These are phyloP conservation scores for Eupleurogrammus muticus DNA, from an alignment of 2,797 vertebrate species.

Conservation along the genomic window DNA sequence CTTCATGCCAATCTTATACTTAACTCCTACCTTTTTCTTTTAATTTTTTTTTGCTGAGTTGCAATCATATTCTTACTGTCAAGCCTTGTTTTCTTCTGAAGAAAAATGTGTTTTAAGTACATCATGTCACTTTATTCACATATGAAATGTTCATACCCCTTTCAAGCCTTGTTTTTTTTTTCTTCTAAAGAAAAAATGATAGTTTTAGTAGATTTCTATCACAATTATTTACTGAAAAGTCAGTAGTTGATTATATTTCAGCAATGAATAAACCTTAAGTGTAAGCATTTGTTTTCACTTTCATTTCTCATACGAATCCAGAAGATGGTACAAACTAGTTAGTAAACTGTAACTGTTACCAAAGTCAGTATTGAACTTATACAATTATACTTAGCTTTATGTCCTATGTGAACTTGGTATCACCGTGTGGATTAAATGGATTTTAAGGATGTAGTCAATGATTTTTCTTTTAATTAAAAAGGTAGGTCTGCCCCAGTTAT, in stretches of 20 bases:
- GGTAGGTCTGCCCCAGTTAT: slow-evolving; percentile 3
- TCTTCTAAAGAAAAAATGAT: slow-evolving; percentile 80
- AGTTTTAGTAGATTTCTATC: slow-evolving; percentile 87
- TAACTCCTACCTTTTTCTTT: slow-evolving; percentile 75
- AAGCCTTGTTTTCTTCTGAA: slow-evolving; percentile 75
- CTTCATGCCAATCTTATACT: slow-evolving; percentile 82
- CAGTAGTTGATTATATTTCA: slow-evolving; percentile 88
- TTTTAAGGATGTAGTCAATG: slow-evolving; percentile 56
- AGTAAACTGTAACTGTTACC: slow-evolving; percentile 38
- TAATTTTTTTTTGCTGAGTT: slow-evolving; percentile 82
- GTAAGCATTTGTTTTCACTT: slow-evolving; percentile 76
- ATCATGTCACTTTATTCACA: slow-evolving; percentile 77
- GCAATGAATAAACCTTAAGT: slow-evolving; percentile 88
- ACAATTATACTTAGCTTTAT: slow-evolving; percentile 29
- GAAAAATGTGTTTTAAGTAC: slow-evolving; percentile 68
- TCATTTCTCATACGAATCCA: slow-evolving; percentile 59
- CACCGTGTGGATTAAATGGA: slow-evolving; percentile 43
- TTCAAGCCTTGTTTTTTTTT: slow-evolving; percentile 77
- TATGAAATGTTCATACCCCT: slow-evolving; percentile 78
- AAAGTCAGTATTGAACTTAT: slow-evolving; percentile 44
- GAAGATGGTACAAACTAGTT: slow-evolving; percentile 33
- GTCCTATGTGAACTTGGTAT: slow-evolving; percentile 41
- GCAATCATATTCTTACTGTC: slow-evolving; percentile 82
- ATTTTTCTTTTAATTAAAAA: slow-evolving; percentile 31
- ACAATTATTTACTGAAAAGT: slow-evolving; percentile 88